Evolutionary conservation across 1,140 invertebrate species (phyloP).

Genomic region (Drosophila watanabei): DNA sequence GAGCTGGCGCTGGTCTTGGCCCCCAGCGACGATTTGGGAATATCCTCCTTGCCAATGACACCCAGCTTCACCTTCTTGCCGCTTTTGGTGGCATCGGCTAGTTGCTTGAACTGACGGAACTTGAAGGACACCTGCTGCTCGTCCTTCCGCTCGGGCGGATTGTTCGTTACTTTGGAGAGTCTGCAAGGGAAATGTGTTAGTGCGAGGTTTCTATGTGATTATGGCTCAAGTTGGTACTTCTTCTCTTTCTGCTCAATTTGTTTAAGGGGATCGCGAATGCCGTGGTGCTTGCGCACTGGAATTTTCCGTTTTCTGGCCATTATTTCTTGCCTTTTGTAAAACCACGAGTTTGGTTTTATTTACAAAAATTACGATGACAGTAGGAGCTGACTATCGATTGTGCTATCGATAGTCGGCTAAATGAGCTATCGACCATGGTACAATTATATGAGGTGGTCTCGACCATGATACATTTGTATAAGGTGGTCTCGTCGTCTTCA

Average conservation of each 20-base stretch:
- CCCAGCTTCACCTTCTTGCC: slow-evolving; percentile 70
- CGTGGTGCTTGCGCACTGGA: slow-evolving; percentile 82
- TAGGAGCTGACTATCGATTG: not conserved
- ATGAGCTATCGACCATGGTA: not conserved
- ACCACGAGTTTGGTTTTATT: slow-evolving; percentile 38
- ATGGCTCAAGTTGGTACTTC: slow-evolving; percentile 46
- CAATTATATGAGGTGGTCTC: no score
- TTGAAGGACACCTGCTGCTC: slow-evolving; percentile 76
- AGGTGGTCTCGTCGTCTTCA: no score
- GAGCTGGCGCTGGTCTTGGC: not conserved
- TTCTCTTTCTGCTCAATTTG: slow-evolving; percentile 73
- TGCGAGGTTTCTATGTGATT: no score
- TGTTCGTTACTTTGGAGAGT: slow-evolving; percentile 78
- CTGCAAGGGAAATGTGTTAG: slow-evolving; percentile 34
- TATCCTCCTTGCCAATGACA: slow-evolving; percentile 66
- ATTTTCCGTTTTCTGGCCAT: slow-evolving; percentile 84
- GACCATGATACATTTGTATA: no score
- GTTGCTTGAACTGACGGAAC: slow-evolving; percentile 73
- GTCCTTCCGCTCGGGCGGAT: slow-evolving; percentile 72
- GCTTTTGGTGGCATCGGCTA: slow-evolving; percentile 67
- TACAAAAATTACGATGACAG: slow-evolving; percentile 9
- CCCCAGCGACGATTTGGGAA: slow-evolving; percentile 43
- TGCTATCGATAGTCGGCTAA: not conserved
- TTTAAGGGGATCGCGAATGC: slow-evolving; percentile 80
- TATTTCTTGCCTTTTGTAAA: not conserved